Evolutionary conservation across 2,888 invertebrate species (phyloP).

Genomic region (Leucania comma): DNA sequence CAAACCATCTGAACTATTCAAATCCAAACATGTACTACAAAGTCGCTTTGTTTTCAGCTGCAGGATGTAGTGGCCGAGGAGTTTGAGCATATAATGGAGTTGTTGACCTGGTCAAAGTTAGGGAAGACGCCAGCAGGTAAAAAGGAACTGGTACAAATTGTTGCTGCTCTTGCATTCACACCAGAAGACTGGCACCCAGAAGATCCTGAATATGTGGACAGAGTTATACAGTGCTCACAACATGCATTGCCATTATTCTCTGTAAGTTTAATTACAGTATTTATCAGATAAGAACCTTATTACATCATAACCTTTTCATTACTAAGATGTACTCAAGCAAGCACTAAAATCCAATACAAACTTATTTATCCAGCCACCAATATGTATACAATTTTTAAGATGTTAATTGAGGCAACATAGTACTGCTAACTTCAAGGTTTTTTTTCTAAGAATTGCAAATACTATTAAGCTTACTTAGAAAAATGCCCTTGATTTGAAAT

Average conservation of each 20-base stretch:
- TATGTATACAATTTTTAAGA: no score
- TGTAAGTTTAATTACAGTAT: constrained; percentile 89
- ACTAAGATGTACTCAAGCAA: no score
- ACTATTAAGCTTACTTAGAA: no score
- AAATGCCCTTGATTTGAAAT: no score
- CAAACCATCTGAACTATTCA: background rate
- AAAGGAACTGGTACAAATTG: constrained; percentile 96
- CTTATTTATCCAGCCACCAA: no score
- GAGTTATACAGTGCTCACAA: constrained; percentile 96
- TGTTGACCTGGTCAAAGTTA: constrained; percentile 95
- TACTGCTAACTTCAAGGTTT: no score
- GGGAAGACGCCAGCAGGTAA: constrained; percentile 96
- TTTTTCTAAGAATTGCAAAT: no score
- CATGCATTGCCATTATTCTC: constrained; percentile 97
- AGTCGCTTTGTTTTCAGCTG: constrained; percentile 43
- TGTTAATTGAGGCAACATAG: no score
- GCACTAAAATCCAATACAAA: no score
- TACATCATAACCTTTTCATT: background rate
- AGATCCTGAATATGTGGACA: constrained; percentile 94
- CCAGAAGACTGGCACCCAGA: constrained; percentile 93
- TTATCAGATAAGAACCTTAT: background rate
- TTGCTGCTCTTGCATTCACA: constrained; percentile 94
- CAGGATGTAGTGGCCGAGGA: constrained; percentile 98
- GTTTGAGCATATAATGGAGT: constrained; percentile 96
- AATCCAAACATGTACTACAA: background rate